phyloP scores from a whole-genome alignment of 2,888 invertebrate species.

The Drosophila anceps region DNA sequence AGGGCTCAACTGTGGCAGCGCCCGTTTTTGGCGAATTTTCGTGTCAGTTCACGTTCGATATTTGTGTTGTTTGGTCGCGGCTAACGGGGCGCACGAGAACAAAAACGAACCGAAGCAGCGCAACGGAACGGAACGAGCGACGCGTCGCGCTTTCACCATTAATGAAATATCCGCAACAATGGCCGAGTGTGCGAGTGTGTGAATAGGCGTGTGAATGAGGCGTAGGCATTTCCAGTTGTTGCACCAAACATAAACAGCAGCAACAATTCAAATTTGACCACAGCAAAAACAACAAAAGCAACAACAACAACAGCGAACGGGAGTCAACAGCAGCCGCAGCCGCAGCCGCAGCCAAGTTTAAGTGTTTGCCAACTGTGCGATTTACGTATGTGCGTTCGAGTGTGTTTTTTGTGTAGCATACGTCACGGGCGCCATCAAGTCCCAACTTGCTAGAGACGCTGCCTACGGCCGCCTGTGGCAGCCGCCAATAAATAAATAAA shows the following conservation, averaged over 20 bases:
- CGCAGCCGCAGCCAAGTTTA: slow-evolving; percentile 49
- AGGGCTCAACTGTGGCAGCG: slow-evolving; percentile 45
- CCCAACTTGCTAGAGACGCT: slow-evolving; percentile 49
- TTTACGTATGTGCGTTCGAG: slow-evolving; percentile 9
- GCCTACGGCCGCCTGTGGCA: slow-evolving; percentile 42
- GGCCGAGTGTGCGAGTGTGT: background rate
- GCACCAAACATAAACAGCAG: slow-evolving; percentile 51
- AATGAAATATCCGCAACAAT: slow-evolving; percentile 32
- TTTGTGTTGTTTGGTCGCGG: slow-evolving; percentile 85
- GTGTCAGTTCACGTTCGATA: slow-evolving; percentile 85
- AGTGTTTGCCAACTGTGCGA: slow-evolving; percentile 37
- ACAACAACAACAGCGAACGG: slow-evolving; percentile 23
- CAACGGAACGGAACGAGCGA: slow-evolving; percentile 46
- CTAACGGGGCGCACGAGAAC: slow-evolving; percentile 62
- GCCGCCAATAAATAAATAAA: slow-evolving; percentile 36
- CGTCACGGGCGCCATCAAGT: slow-evolving; percentile 52
- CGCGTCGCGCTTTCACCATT: slow-evolving; percentile 46
- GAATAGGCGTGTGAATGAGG: slow-evolving; percentile 23
- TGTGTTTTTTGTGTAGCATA: slow-evolving; percentile 34
- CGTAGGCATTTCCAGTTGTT: slow-evolving; percentile 54
- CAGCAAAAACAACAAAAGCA: slow-evolving; percentile 25
- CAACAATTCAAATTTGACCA: slow-evolving; percentile 31
- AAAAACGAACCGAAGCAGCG: slow-evolving; percentile 22
- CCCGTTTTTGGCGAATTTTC: slow-evolving; percentile 66
- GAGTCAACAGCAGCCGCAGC: slow-evolving; percentile 47